A percentile compares a stretch with the other conserved stretches of the same genome.
Evolutionary conservation across 2,888 invertebrate genomes (phyloP).

Genomic region (Onthophagus sagittarius): DNA sequence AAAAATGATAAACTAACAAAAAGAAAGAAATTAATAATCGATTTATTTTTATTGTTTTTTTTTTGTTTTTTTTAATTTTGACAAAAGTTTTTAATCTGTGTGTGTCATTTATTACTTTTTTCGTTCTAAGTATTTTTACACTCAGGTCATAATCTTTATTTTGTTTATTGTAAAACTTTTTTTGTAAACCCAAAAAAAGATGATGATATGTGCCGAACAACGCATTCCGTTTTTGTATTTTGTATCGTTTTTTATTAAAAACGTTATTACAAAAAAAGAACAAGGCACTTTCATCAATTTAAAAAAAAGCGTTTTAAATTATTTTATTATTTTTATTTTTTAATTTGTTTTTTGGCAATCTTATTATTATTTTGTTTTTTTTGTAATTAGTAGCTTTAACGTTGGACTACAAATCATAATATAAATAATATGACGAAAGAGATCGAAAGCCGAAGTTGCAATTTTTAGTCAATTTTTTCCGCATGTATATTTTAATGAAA

Average conservation of each 20-base stretch:
- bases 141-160: neutral
- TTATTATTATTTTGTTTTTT: neutral
- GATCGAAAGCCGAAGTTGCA: neutral
- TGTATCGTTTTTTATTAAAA: neutral
- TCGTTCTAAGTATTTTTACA: neutral
- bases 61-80: neutral
- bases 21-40: neutral
- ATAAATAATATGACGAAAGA: too few relatives aligned
- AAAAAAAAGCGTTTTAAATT: too few relatives aligned
- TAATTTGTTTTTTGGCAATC: neutral
- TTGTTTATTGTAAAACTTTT: neutral
- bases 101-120: neutral
- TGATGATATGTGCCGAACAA: neutral
- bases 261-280: neutral
- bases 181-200: neutral
- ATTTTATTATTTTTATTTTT: too few relatives aligned
- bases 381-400: neutral
- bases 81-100: neutral
- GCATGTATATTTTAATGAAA: neutral
- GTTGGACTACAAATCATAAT: neutral
- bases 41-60: neutral
- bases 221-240: neutral
- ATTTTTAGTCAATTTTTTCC: neutral
- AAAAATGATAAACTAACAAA: neutral
- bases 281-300: too few relatives aligned